Base-by-base conservation (phyloP, 2,888 invertebrate species). In the Ophion obscuratus region DNA sequence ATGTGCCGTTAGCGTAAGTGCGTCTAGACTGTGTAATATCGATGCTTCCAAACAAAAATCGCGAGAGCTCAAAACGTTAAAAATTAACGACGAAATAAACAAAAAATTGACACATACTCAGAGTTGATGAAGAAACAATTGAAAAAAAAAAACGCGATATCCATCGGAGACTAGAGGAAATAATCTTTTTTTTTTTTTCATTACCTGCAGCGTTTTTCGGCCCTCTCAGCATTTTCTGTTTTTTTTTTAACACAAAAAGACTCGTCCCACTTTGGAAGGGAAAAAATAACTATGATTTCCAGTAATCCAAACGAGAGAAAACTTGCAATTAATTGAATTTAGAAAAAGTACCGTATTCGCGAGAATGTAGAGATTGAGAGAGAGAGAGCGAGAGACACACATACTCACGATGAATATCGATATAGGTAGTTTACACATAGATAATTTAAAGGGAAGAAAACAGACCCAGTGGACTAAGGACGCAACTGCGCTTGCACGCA, bases 401-500 rank as follows among this genome's bases (percentile, higher is more conserved):
- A 74, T 62, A 75, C 75, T 85, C 82, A 79, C 79, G 79, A 82
- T 79, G 75, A 83, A 85, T 83, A 71, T 66, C 64, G 20, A 68
- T 20, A 71, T 85, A 83, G 40, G 11, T 86, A 81, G 76, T 77
- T 75, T 80, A 76, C 76, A 64, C 75, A 64, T 81, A 79, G 67
- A 80, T 61, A 68, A 71, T 71, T 40, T 40, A 66, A 59, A 66
- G 44, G 59, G n/a, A 59, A 75, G 20, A 74, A 57, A 78, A 75
- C 14, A 82, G 74, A 70, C 64, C 82, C 71, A 73, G 77, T 70
- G 71, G 73, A 86, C 80, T 86, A 75, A 61, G 71, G 83, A 87
- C 86, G 85, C 81, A 88, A 87, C 62, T 88, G 84, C 86, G 86
- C 70, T 85, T 85, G 67, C 80, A 84, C 82, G 81, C 81, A 81